Conservation (phyloP, 1,140 invertebrate genomes). For the Bombus waltoni region DNA sequence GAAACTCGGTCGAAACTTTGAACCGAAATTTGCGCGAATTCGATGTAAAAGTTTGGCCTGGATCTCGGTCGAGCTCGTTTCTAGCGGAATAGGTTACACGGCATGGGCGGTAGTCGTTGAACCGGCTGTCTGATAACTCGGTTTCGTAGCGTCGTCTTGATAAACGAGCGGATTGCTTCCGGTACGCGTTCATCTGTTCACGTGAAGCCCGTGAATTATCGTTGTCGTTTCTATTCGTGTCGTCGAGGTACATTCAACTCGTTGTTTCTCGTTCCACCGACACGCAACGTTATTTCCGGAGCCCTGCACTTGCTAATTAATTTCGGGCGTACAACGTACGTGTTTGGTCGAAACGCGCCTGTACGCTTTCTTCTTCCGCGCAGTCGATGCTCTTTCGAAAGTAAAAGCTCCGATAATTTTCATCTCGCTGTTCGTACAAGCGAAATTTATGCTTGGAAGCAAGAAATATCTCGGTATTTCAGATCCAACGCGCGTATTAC, state of each 20-base stretch:
- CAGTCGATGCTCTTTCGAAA: neutral
- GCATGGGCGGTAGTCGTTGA: conserved; percentile 42
- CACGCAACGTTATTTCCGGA: neutral
- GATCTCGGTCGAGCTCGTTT: conserved; percentile 34
- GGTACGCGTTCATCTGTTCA: conserved; percentile 31
- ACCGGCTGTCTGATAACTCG: conserved; percentile 48
- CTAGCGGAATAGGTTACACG: conserved; percentile 22
- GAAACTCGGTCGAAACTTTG: neutral
- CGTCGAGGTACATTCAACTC: neutral
- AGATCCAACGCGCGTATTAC: no score
- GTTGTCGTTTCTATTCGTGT: neutral
- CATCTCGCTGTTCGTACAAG: neutral
- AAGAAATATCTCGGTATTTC: neutral
- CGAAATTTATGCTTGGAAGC: neutral
- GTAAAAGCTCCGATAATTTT: neutral
- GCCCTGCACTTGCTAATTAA: neutral
- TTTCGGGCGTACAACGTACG: no score
- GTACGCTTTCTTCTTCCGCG: neutral
- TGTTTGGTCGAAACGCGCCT: neutral
- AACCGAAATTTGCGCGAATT: neutral
- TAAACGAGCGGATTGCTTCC: conserved; percentile 39
- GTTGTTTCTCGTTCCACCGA: neutral
- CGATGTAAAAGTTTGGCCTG: neutral
- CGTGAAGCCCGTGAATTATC: conserved; percentile 32
- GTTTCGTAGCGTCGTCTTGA: conserved; percentile 39